Base-by-base conservation (phyloP, 2,888 invertebrate genomes). In the Colostygia pectinataria region DNA sequence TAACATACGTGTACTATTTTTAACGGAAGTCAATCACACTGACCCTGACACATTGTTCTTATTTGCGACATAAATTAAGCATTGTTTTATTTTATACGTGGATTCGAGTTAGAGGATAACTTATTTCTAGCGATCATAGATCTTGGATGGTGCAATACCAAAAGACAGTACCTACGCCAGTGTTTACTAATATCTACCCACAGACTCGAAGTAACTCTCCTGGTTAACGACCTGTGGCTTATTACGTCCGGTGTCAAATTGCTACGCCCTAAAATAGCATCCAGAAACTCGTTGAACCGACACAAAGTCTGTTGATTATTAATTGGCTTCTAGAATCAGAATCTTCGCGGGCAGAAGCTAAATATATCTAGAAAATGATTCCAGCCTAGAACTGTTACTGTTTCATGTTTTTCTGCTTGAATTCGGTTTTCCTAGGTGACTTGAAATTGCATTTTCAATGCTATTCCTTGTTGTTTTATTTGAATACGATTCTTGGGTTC, bases 211-310 rank as follows among this genome's bases (percentile, higher is more conserved):
- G 45, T 41, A 9, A 33, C 36, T 34, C 48, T 29, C 12, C 29
- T 51, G 52, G 46, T 32, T 53, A 57, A 53, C 47, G 57, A 55
- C 51, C 51, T 48, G 42, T 53, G n/a, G 31, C 45, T 24, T 43
- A 46, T 40, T 46, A 46, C 47, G 53, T 50, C 43, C 49, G 46
- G 58, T 55, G 51, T 55, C 45, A 38, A 43, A 41, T 58, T 46
- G 43, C 55, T 46, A 33, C 40, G 31, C 43, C 33, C 46, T 23
- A 46, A 52, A 55, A 58, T 58, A 58, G 53, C 42, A 32, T 25
- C 45, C 29, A 42, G 34, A 41, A 39, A 46, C 45, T 46, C 41
- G 25, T 32, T 47, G 46, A 44, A 50, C 43, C 38, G 46, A 51
- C 36, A 53, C 47, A 40, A 37, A 28, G 24, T 25, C 29, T 9